Evolutionary conservation across 2,113 vertebrate genomes (phyloP).

Genomic region (Camelus dromedarius): DNA sequence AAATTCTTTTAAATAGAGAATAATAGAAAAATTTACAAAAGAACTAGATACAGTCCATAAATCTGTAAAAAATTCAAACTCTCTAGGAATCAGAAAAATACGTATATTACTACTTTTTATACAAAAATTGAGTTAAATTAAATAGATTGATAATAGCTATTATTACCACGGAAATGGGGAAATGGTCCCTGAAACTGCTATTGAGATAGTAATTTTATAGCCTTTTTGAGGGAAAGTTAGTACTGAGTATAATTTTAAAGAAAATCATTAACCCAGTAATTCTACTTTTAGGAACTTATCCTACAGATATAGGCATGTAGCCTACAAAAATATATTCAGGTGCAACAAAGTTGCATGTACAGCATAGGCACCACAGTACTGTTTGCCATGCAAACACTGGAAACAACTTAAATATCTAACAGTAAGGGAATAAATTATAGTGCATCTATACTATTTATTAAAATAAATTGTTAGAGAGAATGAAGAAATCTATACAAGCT

Average conservation of each 20-base stretch:
- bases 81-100: not conserved
- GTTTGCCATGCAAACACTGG: not conserved
- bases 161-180: not conserved
- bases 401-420: not conserved
- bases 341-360: not conserved
- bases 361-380: not conserved
- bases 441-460: not conserved
- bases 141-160: not conserved
- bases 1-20: not conserved
- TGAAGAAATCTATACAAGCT: not conserved
- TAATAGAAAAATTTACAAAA: not conserved
- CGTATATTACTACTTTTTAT: not conserved
- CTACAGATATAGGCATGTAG: not conserved
- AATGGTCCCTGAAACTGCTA: not conserved
- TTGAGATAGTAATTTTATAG: not conserved
- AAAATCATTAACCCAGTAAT: not conserved
- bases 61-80: not conserved
- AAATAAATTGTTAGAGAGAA: not conserved
- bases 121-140: constrained; percentile 6
- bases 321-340: not conserved
- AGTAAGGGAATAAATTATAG: not conserved
- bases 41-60: not conserved
- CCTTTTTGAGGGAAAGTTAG: not conserved
- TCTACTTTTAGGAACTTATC: not conserved
- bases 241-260: not conserved